Conservation (phyloP, 2,113 vertebrate species). For the Microtus richardsoni region DNA sequence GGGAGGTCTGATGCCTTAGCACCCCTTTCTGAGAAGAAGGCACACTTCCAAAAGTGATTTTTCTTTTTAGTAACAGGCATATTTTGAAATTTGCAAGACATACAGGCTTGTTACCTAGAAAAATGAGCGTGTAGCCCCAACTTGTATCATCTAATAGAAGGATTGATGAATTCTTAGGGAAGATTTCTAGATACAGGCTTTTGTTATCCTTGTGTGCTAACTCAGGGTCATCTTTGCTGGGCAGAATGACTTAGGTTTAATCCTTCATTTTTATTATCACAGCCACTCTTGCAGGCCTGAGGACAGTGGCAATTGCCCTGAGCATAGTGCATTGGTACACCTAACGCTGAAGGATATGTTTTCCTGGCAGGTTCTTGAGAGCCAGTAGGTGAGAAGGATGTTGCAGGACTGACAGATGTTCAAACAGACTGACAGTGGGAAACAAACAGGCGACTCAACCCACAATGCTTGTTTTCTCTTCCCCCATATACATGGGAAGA, state of each 20-base stretch:
- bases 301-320: background rate
- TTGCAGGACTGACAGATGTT: background rate
- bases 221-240: background rate
- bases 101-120: background rate
- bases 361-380: conserved; percentile 2
- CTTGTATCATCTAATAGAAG: background rate
- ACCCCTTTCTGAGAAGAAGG: background rate
- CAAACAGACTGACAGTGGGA: background rate
- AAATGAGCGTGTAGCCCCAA: background rate
- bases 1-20: background rate
- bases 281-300: background rate
- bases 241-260: background rate
- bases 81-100: conserved; percentile 52
- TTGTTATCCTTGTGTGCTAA: background rate
- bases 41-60: background rate
- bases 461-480: background rate
- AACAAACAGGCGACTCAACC: conserved; percentile 18
- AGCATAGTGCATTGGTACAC: background rate
- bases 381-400: background rate
- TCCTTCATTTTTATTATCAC: background rate
- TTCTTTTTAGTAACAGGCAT: background rate
- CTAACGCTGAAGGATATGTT: background rate
- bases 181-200: background rate
- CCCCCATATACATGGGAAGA: background rate
- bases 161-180: background rate